Base-by-base conservation (phyloP, 2,797 vertebrate genomes). In the Echeneis naucrates region DNA sequence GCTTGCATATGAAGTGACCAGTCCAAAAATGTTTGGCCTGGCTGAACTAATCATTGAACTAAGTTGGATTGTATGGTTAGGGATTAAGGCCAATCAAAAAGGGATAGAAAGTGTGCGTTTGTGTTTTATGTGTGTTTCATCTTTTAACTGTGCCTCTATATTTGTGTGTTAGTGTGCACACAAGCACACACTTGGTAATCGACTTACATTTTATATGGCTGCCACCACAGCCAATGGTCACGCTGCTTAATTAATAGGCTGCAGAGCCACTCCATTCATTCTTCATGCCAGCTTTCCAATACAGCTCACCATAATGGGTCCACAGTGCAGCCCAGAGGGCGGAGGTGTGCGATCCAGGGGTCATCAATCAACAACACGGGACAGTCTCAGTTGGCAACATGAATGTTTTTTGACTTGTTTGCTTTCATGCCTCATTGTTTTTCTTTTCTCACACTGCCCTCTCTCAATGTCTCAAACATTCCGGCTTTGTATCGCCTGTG, bases 201-300 rank as follows among this genome's bases (percentile, higher is more conserved):
- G 86, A 48, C 32, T 70, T 44, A 66, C 35, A 54, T 88, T 90
- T 86, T 88, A 87, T 85, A 78, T 82, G 67, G 66, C 82, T 78
- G 81, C 86, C 82, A 79, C 62, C 59, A 53, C 78, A 85, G 66
- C 88, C 88, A 80, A 81, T 85, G 78, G 82, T 83, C 70, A 44
- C 47, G 42, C 77, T 72, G 72, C 75, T 87, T 93, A 89, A 93
- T 93, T 89, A 92, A 93, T 87, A 88, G 78, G 69, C 78, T 50
- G 55, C 75, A 63, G 77, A 83, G 81, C 70, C 77, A 50, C 82
- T 86, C 76, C 88, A 88, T 93, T 88, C 74, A 86, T 93, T 91
- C 85, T 87, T 80, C 75, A 86, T 91, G 91, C 72, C 85, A 90
- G 85, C 71, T 89, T 87, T 90, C 83, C 72, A 50, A 87, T 86